Conservation (phyloP, 2,888 invertebrate genomes). For the Caenorhabditis parvicauda region DNA sequence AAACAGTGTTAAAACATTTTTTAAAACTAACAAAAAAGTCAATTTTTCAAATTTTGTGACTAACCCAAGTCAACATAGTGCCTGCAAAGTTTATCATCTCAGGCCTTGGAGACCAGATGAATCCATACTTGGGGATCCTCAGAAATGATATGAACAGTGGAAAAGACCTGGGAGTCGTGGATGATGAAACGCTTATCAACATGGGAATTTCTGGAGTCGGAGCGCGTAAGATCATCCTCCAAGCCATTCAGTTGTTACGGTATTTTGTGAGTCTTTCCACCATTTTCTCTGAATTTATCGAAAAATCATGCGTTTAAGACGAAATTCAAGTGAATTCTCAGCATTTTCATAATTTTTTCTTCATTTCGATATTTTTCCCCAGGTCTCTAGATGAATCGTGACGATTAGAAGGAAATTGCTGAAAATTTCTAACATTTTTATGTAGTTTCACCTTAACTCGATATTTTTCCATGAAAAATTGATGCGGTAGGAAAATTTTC, state of each 20-base stretch:
- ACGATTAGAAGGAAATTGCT: no score
- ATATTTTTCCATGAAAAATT: not conserved
- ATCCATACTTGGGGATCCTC: constrained; percentile 31
- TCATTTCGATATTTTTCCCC: not conserved
- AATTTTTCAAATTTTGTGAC: no score
- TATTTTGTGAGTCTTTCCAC: constrained; percentile 69
- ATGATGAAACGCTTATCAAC: constrained; percentile 83
- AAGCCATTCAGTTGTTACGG: constrained; percentile 84
- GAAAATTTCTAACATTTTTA: no score
- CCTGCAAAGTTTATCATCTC: no score
- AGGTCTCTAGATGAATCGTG: no score
- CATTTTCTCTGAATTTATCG: not conserved
- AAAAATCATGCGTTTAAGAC: no score
- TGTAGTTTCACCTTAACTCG: no score
- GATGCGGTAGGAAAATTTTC: no score
- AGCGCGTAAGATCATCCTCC: constrained; percentile 87
- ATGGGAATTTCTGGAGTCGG: constrained; percentile 83
- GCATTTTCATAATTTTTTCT: not conserved
- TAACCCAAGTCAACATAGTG: no score
- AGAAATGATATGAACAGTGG: constrained; percentile 67
- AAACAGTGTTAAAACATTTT: not conserved
- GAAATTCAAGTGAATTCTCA: no score
- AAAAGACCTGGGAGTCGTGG: constrained; percentile 77
- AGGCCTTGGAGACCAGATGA: constrained; percentile 42
- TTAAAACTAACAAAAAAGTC: not conserved